Conservation (phyloP, 2,888 invertebrate genomes). For the Drosophila tanythrix region DNA sequence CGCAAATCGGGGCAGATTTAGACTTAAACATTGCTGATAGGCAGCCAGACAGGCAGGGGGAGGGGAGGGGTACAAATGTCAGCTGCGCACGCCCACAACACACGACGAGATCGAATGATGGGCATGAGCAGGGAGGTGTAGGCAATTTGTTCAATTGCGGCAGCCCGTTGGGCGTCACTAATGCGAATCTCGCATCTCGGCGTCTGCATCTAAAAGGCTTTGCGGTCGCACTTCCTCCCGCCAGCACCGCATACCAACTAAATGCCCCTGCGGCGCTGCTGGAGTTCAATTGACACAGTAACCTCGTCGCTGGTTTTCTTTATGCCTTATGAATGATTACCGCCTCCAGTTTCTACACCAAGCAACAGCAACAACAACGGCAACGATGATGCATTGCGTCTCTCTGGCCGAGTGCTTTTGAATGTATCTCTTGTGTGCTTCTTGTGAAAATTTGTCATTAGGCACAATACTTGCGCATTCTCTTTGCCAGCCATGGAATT, state of each 20-base stretch:
- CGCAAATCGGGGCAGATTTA: constrained; percentile 38
- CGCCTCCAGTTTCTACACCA: constrained; percentile 57
- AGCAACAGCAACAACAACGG: constrained; percentile 8
- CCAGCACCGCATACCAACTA: not conserved
- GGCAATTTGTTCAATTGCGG: constrained; percentile 76
- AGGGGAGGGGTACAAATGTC: constrained; percentile 61
- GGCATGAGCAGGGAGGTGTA: not conserved
- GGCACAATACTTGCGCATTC: constrained; percentile 57
- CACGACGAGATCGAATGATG: constrained; percentile 54
- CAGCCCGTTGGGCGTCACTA: constrained; percentile 77
- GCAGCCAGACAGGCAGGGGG: not conserved
- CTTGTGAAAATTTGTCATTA: constrained; percentile 69
- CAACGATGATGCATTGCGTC: constrained; percentile 44
- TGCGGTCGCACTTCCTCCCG: constrained; percentile 26
- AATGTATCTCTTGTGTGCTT: constrained; percentile 40
- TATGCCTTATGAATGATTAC: constrained; percentile 63
- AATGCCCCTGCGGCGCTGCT: constrained; percentile 35
- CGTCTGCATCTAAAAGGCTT: constrained; percentile 75
- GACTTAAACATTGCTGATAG: constrained; percentile 63
- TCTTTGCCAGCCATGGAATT: constrained; percentile 15
- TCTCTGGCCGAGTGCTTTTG: constrained; percentile 34
- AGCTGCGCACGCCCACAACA: constrained; percentile 72
- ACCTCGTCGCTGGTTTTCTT: constrained; percentile 62
- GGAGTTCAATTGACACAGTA: constrained; percentile 74
- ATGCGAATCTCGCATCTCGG: constrained; percentile 64